Percentiles rank a stretch among this genome's conserved stretches.
These are phyloP conservation scores for Percopsis transmontana DNA, from an alignment of 2,113 vertebrate genomes.

Conservation along the genomic window DNA sequence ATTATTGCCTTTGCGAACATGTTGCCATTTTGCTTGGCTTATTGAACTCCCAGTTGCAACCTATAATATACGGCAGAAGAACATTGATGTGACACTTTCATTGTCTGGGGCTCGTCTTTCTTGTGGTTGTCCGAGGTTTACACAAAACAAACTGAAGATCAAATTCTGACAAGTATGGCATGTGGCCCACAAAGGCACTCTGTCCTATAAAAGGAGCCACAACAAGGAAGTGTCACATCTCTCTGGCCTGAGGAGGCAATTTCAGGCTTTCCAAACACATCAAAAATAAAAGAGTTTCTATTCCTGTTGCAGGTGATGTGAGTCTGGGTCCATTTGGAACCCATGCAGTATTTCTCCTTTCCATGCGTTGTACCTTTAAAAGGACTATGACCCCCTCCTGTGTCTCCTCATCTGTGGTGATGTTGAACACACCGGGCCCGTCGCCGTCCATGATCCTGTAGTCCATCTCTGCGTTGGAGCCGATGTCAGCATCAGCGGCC, in stretches of 20 bases:
- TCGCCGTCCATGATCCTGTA: conserved; percentile 94
- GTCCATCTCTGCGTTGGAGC: conserved; percentile 93
- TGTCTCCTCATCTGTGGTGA: conserved; percentile 89
- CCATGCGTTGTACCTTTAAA: conserved; percentile 87
- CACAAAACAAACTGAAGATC: conserved; percentile 57
- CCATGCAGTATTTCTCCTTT: neutral
- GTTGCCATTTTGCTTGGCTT: conserved; percentile 37
- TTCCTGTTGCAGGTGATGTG: neutral
- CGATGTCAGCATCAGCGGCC: conserved; percentile 88
- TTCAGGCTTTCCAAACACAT: conserved; percentile 34
- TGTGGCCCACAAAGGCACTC: conserved; percentile 30
- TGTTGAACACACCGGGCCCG: conserved; percentile 86
- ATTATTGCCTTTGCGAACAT: conserved; percentile 38
- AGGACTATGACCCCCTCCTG: conserved; percentile 92
- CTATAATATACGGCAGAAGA: conserved; percentile 42
- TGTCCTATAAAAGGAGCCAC: conserved; percentile 30
- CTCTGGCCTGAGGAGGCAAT: conserved; percentile 29
- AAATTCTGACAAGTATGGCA: conserved; percentile 48
- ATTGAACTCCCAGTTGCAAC: conserved; percentile 37
- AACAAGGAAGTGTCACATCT: conserved; percentile 49
- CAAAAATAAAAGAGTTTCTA: conserved; percentile 10
- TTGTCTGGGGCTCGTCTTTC: conserved; percentile 31
- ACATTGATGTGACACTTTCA: conserved; percentile 55
- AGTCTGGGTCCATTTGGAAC: neutral
- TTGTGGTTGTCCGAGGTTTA: conserved; percentile 44